Percentiles rank a stretch among this genome's conserved stretches.
phyloP scores from a whole-genome alignment of 2,888 invertebrate genomes.

The Pasiphila rectangulata region DNA sequence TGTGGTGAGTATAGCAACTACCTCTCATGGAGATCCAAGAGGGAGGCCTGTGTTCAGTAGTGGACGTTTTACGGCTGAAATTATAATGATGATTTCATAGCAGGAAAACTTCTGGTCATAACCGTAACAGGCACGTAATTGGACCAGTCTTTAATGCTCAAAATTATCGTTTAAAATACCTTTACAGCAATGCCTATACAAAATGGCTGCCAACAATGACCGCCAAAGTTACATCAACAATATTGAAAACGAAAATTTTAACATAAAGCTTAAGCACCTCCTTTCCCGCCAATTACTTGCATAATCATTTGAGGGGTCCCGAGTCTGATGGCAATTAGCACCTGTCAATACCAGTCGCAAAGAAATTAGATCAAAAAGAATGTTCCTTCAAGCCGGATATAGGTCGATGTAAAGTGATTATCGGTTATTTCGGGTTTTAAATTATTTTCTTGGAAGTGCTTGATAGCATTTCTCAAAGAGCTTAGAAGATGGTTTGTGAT shows the following conservation, averaged over 20 bases:
- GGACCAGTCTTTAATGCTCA: no score
- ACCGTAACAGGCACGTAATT: no score
- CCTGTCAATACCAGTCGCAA: conserved; percentile 25
- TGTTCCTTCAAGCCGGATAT: conserved; percentile 16
- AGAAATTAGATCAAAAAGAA: conserved; percentile 28
- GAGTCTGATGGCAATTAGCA: conserved; percentile 19
- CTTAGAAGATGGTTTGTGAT: background rate
- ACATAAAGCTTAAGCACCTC: conserved; percentile 4
- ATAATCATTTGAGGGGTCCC: conserved; percentile 21
- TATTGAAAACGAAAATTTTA: background rate
- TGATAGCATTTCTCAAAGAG: background rate
- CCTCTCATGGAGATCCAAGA: no score
- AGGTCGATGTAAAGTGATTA: conserved; percentile 2
- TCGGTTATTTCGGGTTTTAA: conserved; percentile 1
- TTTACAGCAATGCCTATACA: background rate
- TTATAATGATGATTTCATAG: no score
- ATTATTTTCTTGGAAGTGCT: conserved; percentile 1
- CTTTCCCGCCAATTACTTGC: conserved; percentile 13
- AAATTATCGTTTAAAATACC: background rate
- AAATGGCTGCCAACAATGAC: background rate
- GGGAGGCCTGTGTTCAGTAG: no score
- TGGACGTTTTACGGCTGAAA: no score
- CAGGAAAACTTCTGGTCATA: no score
- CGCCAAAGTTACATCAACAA: background rate
- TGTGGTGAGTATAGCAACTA: no score